Evolutionary conservation across 2,797 vertebrate genomes (phyloP).

Genomic region (Salmo trutta): DNA sequence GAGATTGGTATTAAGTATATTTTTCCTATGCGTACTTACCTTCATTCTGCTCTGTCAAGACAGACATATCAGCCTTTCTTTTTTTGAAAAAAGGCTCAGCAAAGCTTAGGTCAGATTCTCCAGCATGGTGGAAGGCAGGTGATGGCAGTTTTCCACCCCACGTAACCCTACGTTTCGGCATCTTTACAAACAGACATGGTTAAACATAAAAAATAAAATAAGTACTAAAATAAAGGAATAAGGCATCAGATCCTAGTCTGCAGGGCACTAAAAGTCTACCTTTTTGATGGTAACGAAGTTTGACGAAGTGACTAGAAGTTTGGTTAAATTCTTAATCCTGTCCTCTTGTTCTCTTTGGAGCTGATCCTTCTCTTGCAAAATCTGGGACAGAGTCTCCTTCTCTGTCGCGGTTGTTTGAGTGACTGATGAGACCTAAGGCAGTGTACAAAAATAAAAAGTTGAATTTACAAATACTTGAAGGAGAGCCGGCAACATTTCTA

Average conservation of each 20-base stretch:
- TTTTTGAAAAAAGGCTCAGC: slow-evolving; percentile 53
- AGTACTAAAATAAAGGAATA: not conserved
- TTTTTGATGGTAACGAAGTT: slow-evolving; percentile 63
- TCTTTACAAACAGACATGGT: slow-evolving; percentile 58
- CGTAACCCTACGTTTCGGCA: slow-evolving; percentile 87
- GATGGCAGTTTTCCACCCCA: slow-evolving; percentile 87
- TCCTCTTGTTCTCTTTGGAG: slow-evolving; percentile 90
- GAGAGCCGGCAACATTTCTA: not conserved
- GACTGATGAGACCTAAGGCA: slow-evolving; percentile 81
- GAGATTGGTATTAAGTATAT: not conserved
- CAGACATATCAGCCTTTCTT: slow-evolving; percentile 61
- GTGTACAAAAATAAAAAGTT: slow-evolving; percentile 44
- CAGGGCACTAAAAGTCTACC: slow-evolving; percentile 44
- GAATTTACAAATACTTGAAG: slow-evolving; percentile 39
- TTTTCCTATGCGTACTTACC: slow-evolving; percentile 33
- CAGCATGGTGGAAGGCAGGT: slow-evolving; percentile 35
- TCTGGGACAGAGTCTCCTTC: slow-evolving; percentile 85
- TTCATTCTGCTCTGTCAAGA: slow-evolving; percentile 55
- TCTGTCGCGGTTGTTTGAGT: slow-evolving; percentile 87
- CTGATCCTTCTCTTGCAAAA: slow-evolving; percentile 89
- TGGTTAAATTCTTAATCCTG: slow-evolving; percentile 86
- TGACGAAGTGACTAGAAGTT: slow-evolving; percentile 86
- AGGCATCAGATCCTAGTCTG: not conserved
- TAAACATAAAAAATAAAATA: no score
- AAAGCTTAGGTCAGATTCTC: slow-evolving; percentile 60